Evolutionary conservation across 2,888 invertebrate species (phyloP), one percentile per base, ranked within the genome.

Genomic region (Drosophila villosipedis): DNA sequence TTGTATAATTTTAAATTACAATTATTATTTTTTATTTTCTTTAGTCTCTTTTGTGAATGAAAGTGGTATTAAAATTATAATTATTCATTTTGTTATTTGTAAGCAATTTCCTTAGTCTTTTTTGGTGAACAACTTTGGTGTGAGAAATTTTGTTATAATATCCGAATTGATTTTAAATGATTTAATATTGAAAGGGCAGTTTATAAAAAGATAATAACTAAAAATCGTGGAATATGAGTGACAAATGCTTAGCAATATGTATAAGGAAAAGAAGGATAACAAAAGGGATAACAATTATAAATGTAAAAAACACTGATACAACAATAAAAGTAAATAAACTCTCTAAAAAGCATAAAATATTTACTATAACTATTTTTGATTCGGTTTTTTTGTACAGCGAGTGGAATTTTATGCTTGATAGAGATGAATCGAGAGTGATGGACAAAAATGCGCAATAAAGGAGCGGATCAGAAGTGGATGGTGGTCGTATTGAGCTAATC

Each of bases 361-460:
- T 57, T 39, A 12, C 35, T n/a, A 39, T 28, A 19, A 28, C 16
- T 47, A 43, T 22, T 43, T 12, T 12, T 2, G 43, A 10, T 16
- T 22, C 19, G n/a, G 9, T 22, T 16, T 28, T 31, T 19, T 39
- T 55, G 1, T n/a, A 28, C 37, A 39, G n/a, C 37, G n/a, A 39
- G 25, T 19, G 28, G 25, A 35, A 37, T 28, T 54, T 61, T 47
- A 53, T 60, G 57, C 5, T 69, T 59, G 41, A 49, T 30, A 67
- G 58, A 50, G 25, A 19, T 14, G 3, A 16, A 6, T 12, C 25
- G 19, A 19, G 25, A 37, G 19, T 0, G 37, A 9, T 25, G 47
- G 28, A 31, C 25, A 54, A 59, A 84, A 71, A 70, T 73, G 66
- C 60, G 61, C 16, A 59, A 47, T 43, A 64, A 50, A 53, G n/a